A percentile compares a stretch with the other conserved stretches of the same genome.
These are phyloP conservation scores for Malurus leucopterus DNA, from an alignment of 2,797 vertebrate genomes.

Conservation along the genomic window DNA sequence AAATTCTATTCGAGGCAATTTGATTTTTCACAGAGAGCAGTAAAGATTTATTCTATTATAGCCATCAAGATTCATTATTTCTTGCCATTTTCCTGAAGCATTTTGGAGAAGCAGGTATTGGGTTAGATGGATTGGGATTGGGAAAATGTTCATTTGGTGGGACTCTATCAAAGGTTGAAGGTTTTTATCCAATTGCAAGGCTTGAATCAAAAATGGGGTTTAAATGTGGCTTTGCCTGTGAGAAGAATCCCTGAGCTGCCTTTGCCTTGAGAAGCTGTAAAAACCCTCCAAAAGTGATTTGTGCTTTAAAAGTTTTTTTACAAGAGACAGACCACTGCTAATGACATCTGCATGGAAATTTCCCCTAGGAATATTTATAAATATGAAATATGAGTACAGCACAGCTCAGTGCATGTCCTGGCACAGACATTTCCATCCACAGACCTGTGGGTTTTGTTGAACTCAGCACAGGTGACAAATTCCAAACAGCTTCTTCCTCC, in stretches of 20 bases:
- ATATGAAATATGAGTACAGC: background rate
- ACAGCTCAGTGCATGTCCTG: background rate
- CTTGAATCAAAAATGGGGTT: background rate
- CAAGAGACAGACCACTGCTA: constrained; percentile 20
- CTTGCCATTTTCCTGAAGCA: background rate
- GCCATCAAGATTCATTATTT: background rate
- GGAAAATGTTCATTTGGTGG: background rate
- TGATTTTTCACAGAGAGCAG: background rate
- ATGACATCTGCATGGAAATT: constrained; percentile 47
- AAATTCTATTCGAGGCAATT: background rate
- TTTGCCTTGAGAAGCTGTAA: background rate
- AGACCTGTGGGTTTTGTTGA: constrained; percentile 26
- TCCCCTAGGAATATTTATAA: constrained; percentile 47
- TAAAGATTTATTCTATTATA: background rate
- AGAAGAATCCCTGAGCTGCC: constrained; percentile 18
- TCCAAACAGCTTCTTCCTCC: constrained; percentile 23
- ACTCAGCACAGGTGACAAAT: constrained; percentile 22
- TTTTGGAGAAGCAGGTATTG: background rate
- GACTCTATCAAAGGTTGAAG: background rate
- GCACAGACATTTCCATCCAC: background rate
- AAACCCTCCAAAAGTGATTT: constrained; percentile 18
- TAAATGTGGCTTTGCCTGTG: background rate
- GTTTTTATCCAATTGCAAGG: background rate
- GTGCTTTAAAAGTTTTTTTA: constrained; percentile 41
- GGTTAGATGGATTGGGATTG: background rate